phyloP scores from a whole-genome alignment of 2,888 invertebrate species.

The Malthinus seriepunctatus region DNA sequence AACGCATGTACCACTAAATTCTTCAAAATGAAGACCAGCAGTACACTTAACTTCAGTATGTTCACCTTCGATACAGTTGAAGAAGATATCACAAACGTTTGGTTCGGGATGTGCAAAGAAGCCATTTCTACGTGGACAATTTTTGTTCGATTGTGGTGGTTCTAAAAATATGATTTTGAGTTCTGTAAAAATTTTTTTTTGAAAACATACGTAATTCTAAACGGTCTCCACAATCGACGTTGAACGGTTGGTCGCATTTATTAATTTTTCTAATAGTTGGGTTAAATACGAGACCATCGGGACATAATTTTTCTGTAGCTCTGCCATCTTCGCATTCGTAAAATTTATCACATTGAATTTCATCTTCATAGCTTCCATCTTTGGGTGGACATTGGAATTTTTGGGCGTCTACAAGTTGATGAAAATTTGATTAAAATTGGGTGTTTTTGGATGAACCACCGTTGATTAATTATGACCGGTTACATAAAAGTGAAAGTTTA shows the following conservation, averaged over 20 bases:
- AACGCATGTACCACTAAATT: conserved; percentile 85
- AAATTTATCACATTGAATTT: conserved; percentile 84
- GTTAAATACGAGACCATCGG: conserved; percentile 89
- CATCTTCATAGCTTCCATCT: conserved; percentile 80
- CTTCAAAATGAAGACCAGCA: conserved; percentile 88
- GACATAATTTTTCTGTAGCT: conserved; percentile 76
- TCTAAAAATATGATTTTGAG: conserved; percentile 59
- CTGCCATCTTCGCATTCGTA: conserved; percentile 77
- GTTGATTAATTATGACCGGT: conserved; percentile 13
- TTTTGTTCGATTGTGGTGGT: conserved; percentile 69
- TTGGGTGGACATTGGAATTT: conserved; percentile 80
- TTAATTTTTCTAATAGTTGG: conserved; percentile 81
- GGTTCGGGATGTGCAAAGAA: conserved; percentile 90
- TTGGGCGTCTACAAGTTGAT: conserved; percentile 51
- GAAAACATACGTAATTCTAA: conserved; percentile 81
- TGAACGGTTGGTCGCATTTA: conserved; percentile 92
- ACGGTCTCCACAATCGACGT: conserved; percentile 88
- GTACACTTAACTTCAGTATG: conserved; percentile 80
- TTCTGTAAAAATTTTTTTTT: neutral
- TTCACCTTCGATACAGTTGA: conserved; percentile 87
- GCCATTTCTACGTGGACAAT: conserved; percentile 85
- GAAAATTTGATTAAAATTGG: neutral
- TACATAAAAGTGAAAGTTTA: conserved; percentile 30
- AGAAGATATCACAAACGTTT: conserved; percentile 81
- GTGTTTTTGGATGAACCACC: conserved; percentile 7